Evolutionary conservation across 92 coral and sea anemone species (phyloP).

Genomic region (Palythoa heliodiscus): DNA sequence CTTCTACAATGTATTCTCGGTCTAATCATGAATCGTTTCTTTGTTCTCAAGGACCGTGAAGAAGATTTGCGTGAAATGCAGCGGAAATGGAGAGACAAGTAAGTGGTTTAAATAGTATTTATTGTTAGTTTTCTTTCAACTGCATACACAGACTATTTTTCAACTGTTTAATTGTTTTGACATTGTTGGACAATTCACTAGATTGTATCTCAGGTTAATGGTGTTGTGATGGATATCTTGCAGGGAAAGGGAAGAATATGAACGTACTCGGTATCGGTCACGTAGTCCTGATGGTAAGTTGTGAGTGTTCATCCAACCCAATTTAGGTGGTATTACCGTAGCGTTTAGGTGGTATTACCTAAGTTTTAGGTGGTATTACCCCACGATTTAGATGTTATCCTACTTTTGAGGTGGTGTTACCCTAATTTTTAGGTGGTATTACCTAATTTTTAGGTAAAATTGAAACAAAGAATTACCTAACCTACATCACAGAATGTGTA

Average conservation of each 20-base stretch:
- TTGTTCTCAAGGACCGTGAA: conserved; percentile 72
- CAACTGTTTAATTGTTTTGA: no score
- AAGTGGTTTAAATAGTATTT: conserved; percentile 12
- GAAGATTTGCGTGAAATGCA: conserved; percentile 92
- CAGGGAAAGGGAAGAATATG: conserved; percentile 39
- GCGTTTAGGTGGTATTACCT: neutral
- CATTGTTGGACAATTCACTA: neutral
- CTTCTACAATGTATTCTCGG: neutral
- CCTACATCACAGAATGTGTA: no score
- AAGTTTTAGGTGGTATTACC: no score
- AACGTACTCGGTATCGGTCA: conserved; percentile 23
- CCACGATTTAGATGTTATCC: no score
- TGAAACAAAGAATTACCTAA: no score
- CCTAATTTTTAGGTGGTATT: neutral
- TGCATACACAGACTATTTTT: no score
- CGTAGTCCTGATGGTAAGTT: conserved; percentile 41
- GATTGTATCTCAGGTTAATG: neutral
- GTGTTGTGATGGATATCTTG: neutral
- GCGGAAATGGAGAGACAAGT: conserved; percentile 88
- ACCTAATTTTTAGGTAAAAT: no score
- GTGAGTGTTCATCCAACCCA: neutral
- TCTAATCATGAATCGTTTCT: neutral
- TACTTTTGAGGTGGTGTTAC: neutral
- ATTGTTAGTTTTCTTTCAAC: no score
- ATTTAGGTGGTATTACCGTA: neutral